Evolutionary conservation across 2,888 invertebrate species (phyloP).

Genomic region (Leucoptera coffeella): DNA sequence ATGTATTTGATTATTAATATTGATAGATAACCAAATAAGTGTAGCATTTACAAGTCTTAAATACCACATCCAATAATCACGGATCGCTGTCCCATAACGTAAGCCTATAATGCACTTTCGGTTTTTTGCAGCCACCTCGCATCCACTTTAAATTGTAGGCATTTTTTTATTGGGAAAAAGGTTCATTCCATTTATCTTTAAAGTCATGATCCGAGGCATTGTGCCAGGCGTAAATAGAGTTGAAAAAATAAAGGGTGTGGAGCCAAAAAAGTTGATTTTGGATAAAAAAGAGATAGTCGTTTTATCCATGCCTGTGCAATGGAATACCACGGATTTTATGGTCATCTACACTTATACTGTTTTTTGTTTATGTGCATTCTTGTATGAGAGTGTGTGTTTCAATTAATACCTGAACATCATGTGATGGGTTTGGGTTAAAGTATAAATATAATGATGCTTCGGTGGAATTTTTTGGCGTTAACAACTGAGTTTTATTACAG

Average conservation of each 20-base stretch:
- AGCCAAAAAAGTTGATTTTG: too few relatives aligned
- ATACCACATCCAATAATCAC: constrained; percentile 6
- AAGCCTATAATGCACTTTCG: constrained; percentile 22
- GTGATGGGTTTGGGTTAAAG: too few relatives aligned
- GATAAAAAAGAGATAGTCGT: constrained; percentile 14
- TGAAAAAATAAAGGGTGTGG: constrained; percentile 15
- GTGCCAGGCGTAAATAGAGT: constrained; percentile 26
- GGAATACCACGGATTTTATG: too few relatives aligned
- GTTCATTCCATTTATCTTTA: constrained; percentile 34
- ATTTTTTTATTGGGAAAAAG: constrained; percentile 6
- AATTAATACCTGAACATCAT: too few relatives aligned
- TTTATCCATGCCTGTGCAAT: too few relatives aligned
- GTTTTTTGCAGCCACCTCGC: constrained; percentile 21
- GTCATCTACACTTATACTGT: too few relatives aligned
- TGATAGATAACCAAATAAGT: neutral
- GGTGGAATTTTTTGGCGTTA: too few relatives aligned
- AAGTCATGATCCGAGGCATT: constrained; percentile 35
- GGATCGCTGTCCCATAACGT: too few relatives aligned
- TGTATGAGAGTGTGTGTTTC: too few relatives aligned
- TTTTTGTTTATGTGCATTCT: too few relatives aligned
- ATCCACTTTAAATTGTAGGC: constrained; percentile 21
- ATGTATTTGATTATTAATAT: neutral
- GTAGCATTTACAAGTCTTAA: constrained; percentile 1
- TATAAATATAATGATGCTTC: too few relatives aligned
- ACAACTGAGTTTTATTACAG: too few relatives aligned